phyloP scores from a whole-genome alignment of 2,888 invertebrate species.

The Scotopteryx bipunctaria region DNA sequence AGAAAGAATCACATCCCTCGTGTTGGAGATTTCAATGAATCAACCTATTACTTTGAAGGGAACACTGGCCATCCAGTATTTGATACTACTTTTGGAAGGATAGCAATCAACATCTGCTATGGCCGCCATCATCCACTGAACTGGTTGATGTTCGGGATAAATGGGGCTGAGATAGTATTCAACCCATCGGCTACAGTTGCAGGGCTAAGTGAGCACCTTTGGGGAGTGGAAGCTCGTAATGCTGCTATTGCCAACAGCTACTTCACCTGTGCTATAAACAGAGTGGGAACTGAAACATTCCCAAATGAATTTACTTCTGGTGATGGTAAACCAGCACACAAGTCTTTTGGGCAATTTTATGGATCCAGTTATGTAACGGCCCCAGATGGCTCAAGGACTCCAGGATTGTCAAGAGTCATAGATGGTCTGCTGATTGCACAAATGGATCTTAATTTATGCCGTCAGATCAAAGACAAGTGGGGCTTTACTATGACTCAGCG shows the following conservation, averaged over 20 bases:
- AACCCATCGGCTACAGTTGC: constrained; percentile 98
- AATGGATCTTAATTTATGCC: constrained; percentile 96
- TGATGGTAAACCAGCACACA: constrained; percentile 90
- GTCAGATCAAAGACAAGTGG: constrained; percentile 98
- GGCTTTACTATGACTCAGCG: constrained; percentile 98
- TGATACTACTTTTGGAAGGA: constrained; percentile 92
- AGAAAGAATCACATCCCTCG: constrained; percentile 99
- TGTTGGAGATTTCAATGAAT: constrained; percentile 99
- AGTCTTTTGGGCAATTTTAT: constrained; percentile 98
- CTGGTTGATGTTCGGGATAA: constrained; percentile 98
- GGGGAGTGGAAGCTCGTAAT: constrained; percentile 97
- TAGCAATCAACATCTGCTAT: constrained; percentile 98
- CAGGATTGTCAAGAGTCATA: constrained; percentile 89
- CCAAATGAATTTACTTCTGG: constrained; percentile 83
- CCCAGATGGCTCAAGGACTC: constrained; percentile 96
- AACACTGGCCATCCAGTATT: constrained; percentile 98
- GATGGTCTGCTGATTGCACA: constrained; percentile 96
- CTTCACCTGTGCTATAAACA: constrained; percentile 96
- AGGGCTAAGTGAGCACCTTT: constrained; percentile 93
- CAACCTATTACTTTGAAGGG: constrained; percentile 98
- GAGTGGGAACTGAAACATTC: constrained; percentile 95
- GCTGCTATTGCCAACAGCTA: constrained; percentile 99
- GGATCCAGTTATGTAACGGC: constrained; percentile 97
- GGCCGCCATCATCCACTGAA: constrained; percentile 99
- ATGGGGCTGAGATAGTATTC: constrained; percentile 99